Evolutionary conservation across 2,113 vertebrate genomes (phyloP).

Genomic region (Lamprologus sp.): DNA sequence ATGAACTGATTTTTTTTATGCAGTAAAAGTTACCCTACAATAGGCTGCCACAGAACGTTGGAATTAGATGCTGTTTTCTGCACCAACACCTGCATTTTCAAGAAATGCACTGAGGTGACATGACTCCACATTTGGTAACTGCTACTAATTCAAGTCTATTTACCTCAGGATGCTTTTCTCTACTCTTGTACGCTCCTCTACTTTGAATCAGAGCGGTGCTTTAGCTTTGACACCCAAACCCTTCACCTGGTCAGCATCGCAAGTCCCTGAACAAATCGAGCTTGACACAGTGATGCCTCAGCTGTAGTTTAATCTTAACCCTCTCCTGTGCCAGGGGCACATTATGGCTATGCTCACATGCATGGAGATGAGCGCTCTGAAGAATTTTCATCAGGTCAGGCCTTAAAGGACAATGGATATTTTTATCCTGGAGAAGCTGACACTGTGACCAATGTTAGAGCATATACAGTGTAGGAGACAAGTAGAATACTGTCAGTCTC

Average conservation of each 20-base stretch:
- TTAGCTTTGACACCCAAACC: background rate
- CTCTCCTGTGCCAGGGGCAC: background rate
- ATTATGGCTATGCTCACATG: background rate
- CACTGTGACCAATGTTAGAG: background rate
- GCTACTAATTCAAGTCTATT: background rate
- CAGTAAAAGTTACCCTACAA: background rate
- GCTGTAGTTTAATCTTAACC: slow-evolving; percentile 4
- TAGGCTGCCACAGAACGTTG: background rate
- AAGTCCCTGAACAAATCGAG: slow-evolving; percentile 8
- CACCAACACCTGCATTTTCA: background rate
- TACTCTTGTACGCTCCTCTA: background rate
- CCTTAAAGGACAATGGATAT: slow-evolving; percentile 21
- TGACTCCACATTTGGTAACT: background rate
- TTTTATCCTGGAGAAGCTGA: slow-evolving; percentile 20
- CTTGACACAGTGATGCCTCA: slow-evolving; percentile 24
- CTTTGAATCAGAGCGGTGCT: background rate
- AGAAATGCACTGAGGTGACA: background rate
- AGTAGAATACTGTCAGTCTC: background rate
- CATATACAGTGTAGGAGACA: background rate
- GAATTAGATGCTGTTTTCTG: background rate
- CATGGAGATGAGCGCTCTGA: slow-evolving; percentile 1
- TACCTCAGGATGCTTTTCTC: background rate
- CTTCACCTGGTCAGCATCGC: slow-evolving; percentile 7
- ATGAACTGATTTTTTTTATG: background rate
- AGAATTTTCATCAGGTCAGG: slow-evolving; percentile 19